Evolutionary conservation across 2,113 vertebrate species (phyloP), one percentile per base, ranked within the genome.

Genomic region (Megaleporinus macrocephalus): DNA sequence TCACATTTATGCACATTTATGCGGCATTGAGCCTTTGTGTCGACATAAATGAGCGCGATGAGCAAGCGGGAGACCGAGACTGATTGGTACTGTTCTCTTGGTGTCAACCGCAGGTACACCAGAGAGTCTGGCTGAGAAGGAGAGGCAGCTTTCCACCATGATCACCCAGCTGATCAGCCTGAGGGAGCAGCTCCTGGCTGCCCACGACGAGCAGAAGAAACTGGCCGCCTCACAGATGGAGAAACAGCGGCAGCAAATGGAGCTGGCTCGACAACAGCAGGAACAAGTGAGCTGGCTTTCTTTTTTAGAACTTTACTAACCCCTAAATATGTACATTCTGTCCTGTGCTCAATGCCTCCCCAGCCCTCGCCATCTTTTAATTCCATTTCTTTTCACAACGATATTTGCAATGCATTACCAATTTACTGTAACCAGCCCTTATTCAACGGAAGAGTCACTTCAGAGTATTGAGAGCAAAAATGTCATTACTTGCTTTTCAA

Each of bases 231-330:
- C 98, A 24, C 98, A 99, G 92, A 99, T 99, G 91, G 98, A 99
- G 90, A 99, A 99, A 89, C 98, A 99, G 91, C 93, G 97, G 91
- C 97, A 99, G 92, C 97, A 99, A 95, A 99, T 99, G 98, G 97
- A 99, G 94, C 94, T 99, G 88, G 98, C 98, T 86, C 96, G 97
- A 87, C 98, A 99, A 88, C 98, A 99, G 91, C 97, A 99, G 93
- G 98, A 99, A 88, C 98, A 99, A 96, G 97, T 99, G 94, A 95
- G 93, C 33, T 47, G 57, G 36, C 11, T 55, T 12, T 82, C 4
- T 24, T 66, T 57, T 24, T 62, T 44, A n/a, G 10, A 36, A 16
- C 11, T n/a, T 41, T 24, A 4, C 22, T 70, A 44, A 22, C 16
- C 16, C 16, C 65, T 1, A 11, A 20, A 29, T 33, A 16, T 33